Conservation (phyloP, 2,888 invertebrate species). For the Seira sanloemensis region DNA sequence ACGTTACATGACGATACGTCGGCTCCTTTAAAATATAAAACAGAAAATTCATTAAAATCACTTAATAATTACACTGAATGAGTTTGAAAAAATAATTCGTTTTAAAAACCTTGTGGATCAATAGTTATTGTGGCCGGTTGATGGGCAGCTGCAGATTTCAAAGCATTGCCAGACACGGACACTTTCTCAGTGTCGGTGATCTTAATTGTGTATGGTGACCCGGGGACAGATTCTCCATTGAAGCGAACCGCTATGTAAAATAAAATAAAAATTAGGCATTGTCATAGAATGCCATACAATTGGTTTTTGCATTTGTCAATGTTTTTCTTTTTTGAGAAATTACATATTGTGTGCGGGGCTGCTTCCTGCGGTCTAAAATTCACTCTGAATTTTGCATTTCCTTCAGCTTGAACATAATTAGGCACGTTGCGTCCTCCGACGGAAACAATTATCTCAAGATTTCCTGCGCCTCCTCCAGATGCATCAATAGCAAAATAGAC, state of each 20-base stretch:
- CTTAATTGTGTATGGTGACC: conserved; percentile 95
- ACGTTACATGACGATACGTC: conserved; percentile 77
- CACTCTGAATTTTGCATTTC: conserved; percentile 94
- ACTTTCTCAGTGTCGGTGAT: conserved; percentile 83
- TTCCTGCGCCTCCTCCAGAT: conserved; percentile 89
- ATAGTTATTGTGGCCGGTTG: conserved; percentile 80
- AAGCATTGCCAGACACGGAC: conserved; percentile 81
- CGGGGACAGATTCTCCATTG: conserved; percentile 82
- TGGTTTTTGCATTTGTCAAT: too few species aligned
- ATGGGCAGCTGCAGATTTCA: conserved; percentile 84
- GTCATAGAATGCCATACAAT: neutral
- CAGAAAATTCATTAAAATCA: neutral
- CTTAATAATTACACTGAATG: neutral
- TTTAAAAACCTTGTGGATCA: conserved; percentile 78
- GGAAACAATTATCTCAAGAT: conserved; percentile 97
- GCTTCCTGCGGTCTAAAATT: conserved; percentile 98
- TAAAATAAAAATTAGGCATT: neutral
- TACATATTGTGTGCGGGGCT: conserved; percentile 84
- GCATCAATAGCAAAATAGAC: conserved; percentile 94
- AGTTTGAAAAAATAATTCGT: neutral
- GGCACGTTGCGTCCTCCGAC: conserved; percentile 97
- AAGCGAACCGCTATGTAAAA: conserved; percentile 89
- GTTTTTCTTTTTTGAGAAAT: too few species aligned
- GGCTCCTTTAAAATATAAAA: conserved; percentile 71
- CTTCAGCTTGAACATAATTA: conserved; percentile 98